A percentile compares a stretch with the other conserved stretches of the same genome.
These are phyloP conservation scores for Sphyrna mokarran DNA, from an alignment of 2,113 vertebrate genomes.

Conservation along the genomic window DNA sequence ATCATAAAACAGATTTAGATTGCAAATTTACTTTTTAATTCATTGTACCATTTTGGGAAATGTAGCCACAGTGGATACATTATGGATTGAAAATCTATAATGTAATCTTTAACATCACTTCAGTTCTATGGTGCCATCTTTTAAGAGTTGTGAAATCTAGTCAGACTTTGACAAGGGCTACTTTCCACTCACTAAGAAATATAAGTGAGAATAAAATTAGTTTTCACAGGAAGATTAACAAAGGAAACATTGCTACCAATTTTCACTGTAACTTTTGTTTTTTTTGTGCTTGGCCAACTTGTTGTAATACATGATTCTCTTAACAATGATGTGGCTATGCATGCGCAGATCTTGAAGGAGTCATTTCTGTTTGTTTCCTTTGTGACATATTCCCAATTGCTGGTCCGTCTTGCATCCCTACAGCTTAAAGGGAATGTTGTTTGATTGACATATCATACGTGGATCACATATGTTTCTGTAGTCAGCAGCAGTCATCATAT, in stretches of 20 bases:
- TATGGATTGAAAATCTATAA: not conserved
- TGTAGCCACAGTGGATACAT: not conserved
- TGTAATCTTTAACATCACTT: not conserved
- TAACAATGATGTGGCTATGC: too few species aligned
- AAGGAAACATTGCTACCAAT: not conserved
- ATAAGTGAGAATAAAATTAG: not conserved
- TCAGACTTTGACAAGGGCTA: not conserved
- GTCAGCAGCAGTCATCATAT: not conserved
- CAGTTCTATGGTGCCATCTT: not conserved
- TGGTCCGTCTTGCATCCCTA: too few species aligned
- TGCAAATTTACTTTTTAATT: not conserved
- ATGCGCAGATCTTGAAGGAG: too few species aligned
- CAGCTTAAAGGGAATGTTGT: too few species aligned
- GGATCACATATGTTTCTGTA: not conserved
- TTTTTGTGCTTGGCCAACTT: too few species aligned
- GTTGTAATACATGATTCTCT: too few species aligned
- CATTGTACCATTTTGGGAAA: not conserved
- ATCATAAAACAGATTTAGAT: not conserved
- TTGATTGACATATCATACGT: not conserved
- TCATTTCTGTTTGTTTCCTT: too few species aligned
- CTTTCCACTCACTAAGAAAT: not conserved
- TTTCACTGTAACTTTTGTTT: not conserved
- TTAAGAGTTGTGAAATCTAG: not conserved
- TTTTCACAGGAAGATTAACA: not conserved
- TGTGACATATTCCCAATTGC: too few species aligned